Conservation (phyloP, 2,888 invertebrate species). For the Chrysolina americana region DNA sequence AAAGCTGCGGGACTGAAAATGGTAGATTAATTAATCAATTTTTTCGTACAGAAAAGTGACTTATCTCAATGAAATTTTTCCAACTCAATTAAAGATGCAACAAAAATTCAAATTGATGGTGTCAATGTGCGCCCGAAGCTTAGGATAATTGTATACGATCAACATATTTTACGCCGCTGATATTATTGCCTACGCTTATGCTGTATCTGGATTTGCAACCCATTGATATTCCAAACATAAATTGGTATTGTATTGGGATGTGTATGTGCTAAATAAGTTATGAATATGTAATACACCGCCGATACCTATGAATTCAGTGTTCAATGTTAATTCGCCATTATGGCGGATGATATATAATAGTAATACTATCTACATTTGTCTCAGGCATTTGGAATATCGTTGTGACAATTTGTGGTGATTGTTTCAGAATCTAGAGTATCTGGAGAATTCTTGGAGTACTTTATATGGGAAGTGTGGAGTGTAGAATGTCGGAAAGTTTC, state of each 20-base stretch:
- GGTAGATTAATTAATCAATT: no score
- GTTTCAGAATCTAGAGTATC: no score
- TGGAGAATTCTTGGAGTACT: no score
- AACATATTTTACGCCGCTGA: background rate
- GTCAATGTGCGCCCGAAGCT: background rate
- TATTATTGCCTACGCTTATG: constrained; percentile 3
- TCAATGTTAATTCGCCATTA: constrained; percentile 12
- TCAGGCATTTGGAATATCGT: background rate
- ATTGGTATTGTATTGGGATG: constrained; percentile 13
- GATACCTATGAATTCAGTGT: constrained; percentile 26
- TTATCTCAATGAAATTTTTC: no score
- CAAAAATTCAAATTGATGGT: no score
- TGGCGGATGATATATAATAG: constrained; percentile 13
- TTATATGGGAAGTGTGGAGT: no score
- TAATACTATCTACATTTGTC: background rate
- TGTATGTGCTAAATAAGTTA: constrained; percentile 31
- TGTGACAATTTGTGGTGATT: no score
- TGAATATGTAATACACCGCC: constrained; percentile 35
- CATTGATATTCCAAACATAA: constrained; percentile 9
- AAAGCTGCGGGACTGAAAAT: no score
- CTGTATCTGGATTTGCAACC: background rate
- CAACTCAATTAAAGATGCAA: no score
- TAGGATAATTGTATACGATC: background rate
- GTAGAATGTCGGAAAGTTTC: no score
- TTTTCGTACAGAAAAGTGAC: no score